Percentiles rank a stretch among this genome's conserved stretches.
These are phyloP conservation scores for Allolobophora icterica DNA, from an alignment of 2,888 invertebrate genomes.

Conservation along the genomic window DNA sequence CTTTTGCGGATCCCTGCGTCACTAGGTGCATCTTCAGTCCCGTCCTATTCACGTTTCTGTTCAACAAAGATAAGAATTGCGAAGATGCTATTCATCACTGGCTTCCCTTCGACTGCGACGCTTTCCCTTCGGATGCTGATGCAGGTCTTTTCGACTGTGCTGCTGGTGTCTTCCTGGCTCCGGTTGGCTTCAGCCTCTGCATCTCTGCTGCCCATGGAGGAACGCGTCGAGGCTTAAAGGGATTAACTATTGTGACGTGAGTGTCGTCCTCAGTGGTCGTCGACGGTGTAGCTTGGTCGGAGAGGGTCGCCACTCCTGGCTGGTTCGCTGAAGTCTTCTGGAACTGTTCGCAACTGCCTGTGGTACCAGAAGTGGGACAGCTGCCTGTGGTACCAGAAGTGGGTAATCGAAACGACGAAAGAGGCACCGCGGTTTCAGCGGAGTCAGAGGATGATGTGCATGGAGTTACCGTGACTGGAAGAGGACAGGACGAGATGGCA, in stretches of 20 bases:
- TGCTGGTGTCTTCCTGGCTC: constrained; percentile 12
- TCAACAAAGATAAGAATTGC: neutral
- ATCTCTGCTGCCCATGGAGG: constrained; percentile 2
- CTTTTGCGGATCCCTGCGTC: neutral
- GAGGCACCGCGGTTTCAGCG: no score
- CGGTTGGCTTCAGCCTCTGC: constrained; percentile 2
- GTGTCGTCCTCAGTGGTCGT: neutral
- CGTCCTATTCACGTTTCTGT: neutral
- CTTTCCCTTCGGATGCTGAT: neutral
- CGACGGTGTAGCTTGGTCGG: neutral
- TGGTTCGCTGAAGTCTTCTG: neutral
- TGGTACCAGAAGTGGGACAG: neutral
- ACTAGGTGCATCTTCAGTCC: neutral
- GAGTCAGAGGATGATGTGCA: neutral
- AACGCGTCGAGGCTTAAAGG: neutral
- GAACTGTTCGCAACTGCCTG: neutral
- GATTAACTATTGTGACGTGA: neutral
- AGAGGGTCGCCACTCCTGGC: neutral
- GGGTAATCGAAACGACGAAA: neutral
- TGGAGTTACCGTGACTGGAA: neutral
- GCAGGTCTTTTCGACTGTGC: neutral
- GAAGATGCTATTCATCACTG: neutral
- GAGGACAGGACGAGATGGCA: neutral
- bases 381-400: neutral
- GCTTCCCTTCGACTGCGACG: constrained; percentile 3